A percentile compares a stretch with the other conserved stretches of the same genome.
phyloP scores from a whole-genome alignment of 2,888 invertebrate genomes.

The Lochmaea capreae region DNA sequence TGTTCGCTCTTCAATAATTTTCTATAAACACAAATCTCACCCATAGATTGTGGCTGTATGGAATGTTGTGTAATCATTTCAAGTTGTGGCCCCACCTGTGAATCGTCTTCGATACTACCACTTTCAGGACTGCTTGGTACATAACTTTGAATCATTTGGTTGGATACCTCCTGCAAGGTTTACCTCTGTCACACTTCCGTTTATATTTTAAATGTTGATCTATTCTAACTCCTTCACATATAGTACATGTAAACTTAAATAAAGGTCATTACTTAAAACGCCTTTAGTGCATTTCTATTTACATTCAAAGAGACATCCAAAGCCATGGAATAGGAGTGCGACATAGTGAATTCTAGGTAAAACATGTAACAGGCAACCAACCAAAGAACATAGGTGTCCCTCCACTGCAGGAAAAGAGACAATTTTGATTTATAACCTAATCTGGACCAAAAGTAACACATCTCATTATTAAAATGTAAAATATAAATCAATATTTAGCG shows the following conservation, averaged over 20 bases:
- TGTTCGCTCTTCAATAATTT: not conserved
- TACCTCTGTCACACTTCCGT: constrained; percentile 55
- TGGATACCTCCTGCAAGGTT: constrained; percentile 66
- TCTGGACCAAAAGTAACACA: constrained; percentile 6
- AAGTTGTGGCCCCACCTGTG: constrained; percentile 56
- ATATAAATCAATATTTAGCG: not conserved
- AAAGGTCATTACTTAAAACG: constrained; percentile 24
- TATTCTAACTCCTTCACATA: constrained; percentile 42
- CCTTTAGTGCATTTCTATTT: constrained; percentile 49
- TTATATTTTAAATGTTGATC: constrained; percentile 21
- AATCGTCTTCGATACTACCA: constrained; percentile 61
- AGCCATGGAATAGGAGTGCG: constrained; percentile 59
- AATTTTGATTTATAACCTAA: not conserved
- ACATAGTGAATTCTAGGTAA: constrained; percentile 67
- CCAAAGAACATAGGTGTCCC: constrained; percentile 60
- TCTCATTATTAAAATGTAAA: not conserved
- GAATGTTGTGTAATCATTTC: constrained; percentile 58
- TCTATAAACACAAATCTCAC: constrained; percentile 57
- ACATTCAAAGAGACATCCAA: constrained; percentile 58
- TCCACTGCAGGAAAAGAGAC: constrained; percentile 32
- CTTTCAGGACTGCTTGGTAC: constrained; percentile 61
- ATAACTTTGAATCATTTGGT: constrained; percentile 64
- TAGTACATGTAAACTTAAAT: constrained; percentile 33
- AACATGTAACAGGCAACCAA: constrained; percentile 70
- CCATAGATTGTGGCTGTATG: constrained; percentile 57